Percentiles rank a stretch among this genome's conserved stretches.
Conservation (phyloP, 1,140 invertebrate genomes). For the Palaemon carinicauda region DNA sequence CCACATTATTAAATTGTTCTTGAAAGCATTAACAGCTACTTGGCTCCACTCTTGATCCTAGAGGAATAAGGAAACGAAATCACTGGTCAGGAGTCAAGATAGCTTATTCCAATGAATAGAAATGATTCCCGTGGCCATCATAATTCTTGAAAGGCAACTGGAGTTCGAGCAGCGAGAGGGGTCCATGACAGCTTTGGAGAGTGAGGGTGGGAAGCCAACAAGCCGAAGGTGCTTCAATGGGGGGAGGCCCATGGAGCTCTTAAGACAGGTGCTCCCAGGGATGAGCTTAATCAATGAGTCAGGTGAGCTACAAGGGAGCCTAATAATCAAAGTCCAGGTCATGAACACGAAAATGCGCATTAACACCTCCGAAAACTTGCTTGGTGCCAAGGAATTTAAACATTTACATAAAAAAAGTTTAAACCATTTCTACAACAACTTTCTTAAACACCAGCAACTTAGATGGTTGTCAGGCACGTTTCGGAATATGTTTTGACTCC, state of each 20-base stretch:
- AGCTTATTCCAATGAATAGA: constrained; percentile 39
- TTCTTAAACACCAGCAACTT: constrained; percentile 34
- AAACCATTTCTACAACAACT: constrained; percentile 25
- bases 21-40: neutral
- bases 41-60: neutral
- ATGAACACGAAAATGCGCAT: constrained; percentile 45
- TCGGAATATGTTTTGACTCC: constrained; percentile 55
- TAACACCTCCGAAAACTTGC: constrained; percentile 50
- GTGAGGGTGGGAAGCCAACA: constrained; percentile 52
- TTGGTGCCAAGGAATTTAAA: constrained; percentile 35
- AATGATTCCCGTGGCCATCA: constrained; percentile 40
- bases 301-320: constrained; percentile 42
- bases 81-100: constrained; percentile 35
- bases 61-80: neutral
- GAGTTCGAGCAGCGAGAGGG: constrained; percentile 51
- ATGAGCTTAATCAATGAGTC: constrained; percentile 36
- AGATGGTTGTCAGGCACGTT: constrained; percentile 52
- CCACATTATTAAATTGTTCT: neutral
- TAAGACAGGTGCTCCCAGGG: constrained; percentile 20
- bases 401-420: neutral
- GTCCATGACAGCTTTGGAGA: constrained; percentile 42
- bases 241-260: constrained; percentile 36
- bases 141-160: constrained; percentile 50
- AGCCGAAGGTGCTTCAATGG: constrained; percentile 42
- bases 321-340: constrained; percentile 45